These are phyloP conservation scores for Ischnus inquisitorius DNA, from an alignment of 2,888 invertebrate genomes.

Conservation along the genomic window DNA sequence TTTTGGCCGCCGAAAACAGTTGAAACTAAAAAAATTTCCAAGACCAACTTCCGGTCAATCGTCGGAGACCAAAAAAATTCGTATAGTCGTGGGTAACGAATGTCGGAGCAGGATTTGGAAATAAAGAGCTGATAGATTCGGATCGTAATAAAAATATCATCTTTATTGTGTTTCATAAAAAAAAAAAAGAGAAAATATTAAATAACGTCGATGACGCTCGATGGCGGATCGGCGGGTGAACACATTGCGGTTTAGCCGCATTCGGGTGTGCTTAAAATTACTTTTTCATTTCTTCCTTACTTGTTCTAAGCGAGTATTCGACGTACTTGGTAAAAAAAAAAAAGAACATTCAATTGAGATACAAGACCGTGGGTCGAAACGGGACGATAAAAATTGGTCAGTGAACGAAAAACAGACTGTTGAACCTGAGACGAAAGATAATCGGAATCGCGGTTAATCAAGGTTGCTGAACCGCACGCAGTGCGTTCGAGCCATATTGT, in stretches of 20 bases:
- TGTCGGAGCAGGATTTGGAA: neutral
- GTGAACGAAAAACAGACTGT: conserved; percentile 58
- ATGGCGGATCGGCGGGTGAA: conserved; percentile 78
- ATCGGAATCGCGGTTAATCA: conserved; percentile 40
- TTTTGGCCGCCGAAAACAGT: conserved; percentile 4
- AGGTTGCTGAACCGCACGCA: conserved; percentile 44
- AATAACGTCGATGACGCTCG: conserved; percentile 71
- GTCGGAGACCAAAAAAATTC: neutral
- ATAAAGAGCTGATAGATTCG: conserved; percentile 10
- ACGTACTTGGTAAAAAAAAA: conserved; percentile 26
- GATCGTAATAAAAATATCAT: conserved; percentile 69
- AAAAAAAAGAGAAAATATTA: conserved; percentile 71
- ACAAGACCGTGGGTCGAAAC: conserved; percentile 21
- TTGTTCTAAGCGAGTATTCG: conserved; percentile 65
- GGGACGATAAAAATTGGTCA: conserved; percentile 61
- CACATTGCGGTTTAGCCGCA: conserved; percentile 78
- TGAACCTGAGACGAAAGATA: conserved; percentile 67
- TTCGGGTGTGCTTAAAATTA: conserved; percentile 65
- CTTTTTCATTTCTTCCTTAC: conserved; percentile 41
- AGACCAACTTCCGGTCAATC: neutral
- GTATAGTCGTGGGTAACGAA: neutral
- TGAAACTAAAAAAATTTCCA: neutral
- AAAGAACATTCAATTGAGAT: conserved; percentile 9
- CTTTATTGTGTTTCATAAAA: conserved; percentile 74
- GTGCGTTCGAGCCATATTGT: conserved; percentile 19